These are phyloP conservation scores for Pyrgus malvae DNA, from an alignment of 2,888 invertebrate genomes.

Conservation along the genomic window DNA sequence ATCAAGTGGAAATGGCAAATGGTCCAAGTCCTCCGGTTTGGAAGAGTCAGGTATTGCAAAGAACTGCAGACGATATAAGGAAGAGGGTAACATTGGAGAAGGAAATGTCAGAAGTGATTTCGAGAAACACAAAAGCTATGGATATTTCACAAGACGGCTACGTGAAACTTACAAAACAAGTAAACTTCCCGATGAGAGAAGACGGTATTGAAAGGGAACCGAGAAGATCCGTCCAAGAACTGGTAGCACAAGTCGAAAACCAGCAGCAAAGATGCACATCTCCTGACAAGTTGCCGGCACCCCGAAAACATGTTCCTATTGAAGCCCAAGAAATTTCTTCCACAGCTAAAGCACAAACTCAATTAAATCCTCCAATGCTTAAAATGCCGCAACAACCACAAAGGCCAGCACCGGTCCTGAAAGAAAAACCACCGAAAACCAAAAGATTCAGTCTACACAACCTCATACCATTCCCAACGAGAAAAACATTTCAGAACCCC, in stretches of 20 bases:
- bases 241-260: slow-evolving; percentile 83
- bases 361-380: slow-evolving; percentile 54
- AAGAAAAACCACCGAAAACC: slow-evolving; percentile 73
- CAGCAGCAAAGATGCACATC: slow-evolving; percentile 66
- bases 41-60: slow-evolving; percentile 75
- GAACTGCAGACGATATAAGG: slow-evolving; percentile 71
- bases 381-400: slow-evolving; percentile 75
- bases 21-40: slow-evolving; percentile 52
- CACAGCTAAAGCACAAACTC: slow-evolving; percentile 41
- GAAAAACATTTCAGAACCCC: slow-evolving; percentile 73
- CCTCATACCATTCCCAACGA: slow-evolving; percentile 76
- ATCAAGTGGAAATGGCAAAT: slow-evolving; percentile 39
- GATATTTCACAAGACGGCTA: slow-evolving; percentile 79
- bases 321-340: slow-evolving; percentile 47
- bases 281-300: slow-evolving; percentile 60
- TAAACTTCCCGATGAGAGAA: slow-evolving; percentile 43
- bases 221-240: slow-evolving; percentile 83
- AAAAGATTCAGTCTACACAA: slow-evolving; percentile 78
- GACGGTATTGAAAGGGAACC: slow-evolving; percentile 58
- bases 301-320: slow-evolving; percentile 59
- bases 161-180: slow-evolving; percentile 69
- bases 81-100: slow-evolving; percentile 66
- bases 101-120: slow-evolving; percentile 62
- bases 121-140: slow-evolving; percentile 56
- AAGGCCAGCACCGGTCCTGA: slow-evolving; percentile 70